Conservation (phyloP, 1,140 invertebrate species). For the Drosophila sp. region DNA sequence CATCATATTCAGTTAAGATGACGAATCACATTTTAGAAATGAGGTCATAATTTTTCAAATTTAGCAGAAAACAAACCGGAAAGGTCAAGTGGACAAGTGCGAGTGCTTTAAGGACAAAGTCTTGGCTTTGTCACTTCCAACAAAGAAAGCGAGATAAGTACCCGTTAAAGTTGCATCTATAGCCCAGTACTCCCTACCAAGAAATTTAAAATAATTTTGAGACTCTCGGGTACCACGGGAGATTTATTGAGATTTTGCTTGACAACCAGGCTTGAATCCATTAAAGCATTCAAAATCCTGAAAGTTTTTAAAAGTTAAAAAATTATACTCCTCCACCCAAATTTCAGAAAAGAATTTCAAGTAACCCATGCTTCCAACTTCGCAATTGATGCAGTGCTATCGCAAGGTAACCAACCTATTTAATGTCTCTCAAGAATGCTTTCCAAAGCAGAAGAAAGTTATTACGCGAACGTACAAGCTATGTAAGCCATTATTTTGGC, state of each 20-base stretch:
- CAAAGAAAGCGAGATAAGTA: conserved; percentile 39
- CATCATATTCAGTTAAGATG: conserved; percentile 37
- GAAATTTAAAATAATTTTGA: background rate
- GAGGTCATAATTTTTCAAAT: background rate
- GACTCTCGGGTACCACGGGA: background rate
- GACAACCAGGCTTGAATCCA: background rate
- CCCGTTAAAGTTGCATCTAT: conserved; percentile 47
- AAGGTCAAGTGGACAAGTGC: conserved; percentile 35
- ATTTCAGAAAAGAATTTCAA: conserved; percentile 5
- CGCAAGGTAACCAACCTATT: conserved; percentile 58
- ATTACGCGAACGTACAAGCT: conserved; percentile 61
- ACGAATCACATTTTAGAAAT: conserved; percentile 30
- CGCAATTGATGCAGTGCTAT: conserved; percentile 70
- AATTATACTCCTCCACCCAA: background rate
- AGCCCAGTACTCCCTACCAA: conserved; percentile 32
- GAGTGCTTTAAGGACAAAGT: conserved; percentile 42
- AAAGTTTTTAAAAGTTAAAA: conserved; percentile 1
- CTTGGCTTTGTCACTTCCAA: conserved; percentile 43
- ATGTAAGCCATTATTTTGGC: conserved; percentile 76
- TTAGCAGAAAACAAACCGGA: conserved; percentile 27
- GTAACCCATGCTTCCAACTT: conserved; percentile 5
- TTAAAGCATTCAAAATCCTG: background rate
- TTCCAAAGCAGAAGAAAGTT: conserved; percentile 72
- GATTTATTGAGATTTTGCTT: background rate
- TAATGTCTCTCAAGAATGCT: conserved; percentile 64